Evolutionary conservation across 2,888 invertebrate species (phyloP).

Genomic region (Heliconius cydno): DNA sequence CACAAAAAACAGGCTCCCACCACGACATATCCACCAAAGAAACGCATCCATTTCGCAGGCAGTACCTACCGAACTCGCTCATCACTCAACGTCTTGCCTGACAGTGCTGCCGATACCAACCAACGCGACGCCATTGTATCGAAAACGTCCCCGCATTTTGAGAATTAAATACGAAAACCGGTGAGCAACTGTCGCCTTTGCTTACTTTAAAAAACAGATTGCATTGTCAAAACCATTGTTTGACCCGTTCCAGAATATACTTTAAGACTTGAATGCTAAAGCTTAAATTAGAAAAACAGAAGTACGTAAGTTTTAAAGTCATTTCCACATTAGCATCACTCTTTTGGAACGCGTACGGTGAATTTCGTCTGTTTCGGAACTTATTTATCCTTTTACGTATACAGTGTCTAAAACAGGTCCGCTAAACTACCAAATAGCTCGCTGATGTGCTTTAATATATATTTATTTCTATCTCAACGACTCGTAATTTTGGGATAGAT

Average conservation of each 20-base stretch:
- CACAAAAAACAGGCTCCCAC: neutral
- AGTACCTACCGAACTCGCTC: slow-evolving; percentile 54
- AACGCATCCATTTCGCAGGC: slow-evolving; percentile 50
- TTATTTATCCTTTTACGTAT: slow-evolving; percentile 75
- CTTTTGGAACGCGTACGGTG: slow-evolving; percentile 69
- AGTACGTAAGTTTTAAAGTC: slow-evolving; percentile 36
- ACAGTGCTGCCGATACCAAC: slow-evolving; percentile 52
- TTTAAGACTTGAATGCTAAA: neutral
- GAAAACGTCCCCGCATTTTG: slow-evolving; percentile 65
- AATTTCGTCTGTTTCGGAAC: slow-evolving; percentile 69
- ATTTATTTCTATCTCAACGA: neutral
- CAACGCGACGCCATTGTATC: slow-evolving; percentile 68
- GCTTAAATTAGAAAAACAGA: neutral
- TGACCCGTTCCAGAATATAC: slow-evolving; percentile 17
- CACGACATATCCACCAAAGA: slow-evolving; percentile 13
- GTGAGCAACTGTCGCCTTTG: slow-evolving; percentile 70
- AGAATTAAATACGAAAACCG: slow-evolving; percentile 75
- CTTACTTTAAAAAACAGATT: slow-evolving; percentile 75
- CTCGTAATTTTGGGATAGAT: neutral
- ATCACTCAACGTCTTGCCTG: slow-evolving; percentile 67
- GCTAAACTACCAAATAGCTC: slow-evolving; percentile 41
- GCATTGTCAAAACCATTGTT: slow-evolving; percentile 66
- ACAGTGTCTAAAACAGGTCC: slow-evolving; percentile 51
- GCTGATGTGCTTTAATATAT: neutral
- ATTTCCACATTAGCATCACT: slow-evolving; percentile 52